phyloP scores from a whole-genome alignment of 2,888 invertebrate genomes.

The Drosophila tanythrix region DNA sequence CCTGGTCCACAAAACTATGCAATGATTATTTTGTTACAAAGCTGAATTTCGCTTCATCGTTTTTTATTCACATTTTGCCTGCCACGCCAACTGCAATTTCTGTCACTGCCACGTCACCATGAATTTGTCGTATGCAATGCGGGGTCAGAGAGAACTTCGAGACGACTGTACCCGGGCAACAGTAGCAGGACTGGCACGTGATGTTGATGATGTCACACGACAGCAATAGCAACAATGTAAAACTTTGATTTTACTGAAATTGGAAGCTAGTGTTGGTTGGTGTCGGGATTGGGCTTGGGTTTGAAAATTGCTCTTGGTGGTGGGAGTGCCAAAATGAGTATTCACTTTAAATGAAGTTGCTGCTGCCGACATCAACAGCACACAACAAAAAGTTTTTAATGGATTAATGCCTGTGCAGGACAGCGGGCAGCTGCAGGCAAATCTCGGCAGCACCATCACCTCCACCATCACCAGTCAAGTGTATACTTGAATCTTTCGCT shows the following conservation, averaged over 20 bases:
- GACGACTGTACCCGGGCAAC: conserved; percentile 47
- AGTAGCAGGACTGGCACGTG: conserved; percentile 47
- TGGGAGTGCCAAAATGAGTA: conserved; percentile 37
- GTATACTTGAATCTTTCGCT: conserved; percentile 29
- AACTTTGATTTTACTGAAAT: conserved; percentile 41
- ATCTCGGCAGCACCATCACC: conserved; percentile 22
- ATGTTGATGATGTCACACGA: conserved; percentile 58
- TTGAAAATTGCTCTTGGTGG: conserved; percentile 1
- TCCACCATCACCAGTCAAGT: conserved; percentile 35
- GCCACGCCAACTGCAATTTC: conserved; percentile 66
- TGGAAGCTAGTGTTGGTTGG: not conserved
- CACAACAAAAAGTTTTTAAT: conserved; percentile 65
- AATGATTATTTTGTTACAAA: conserved; percentile 63
- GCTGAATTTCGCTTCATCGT: conserved; percentile 9
- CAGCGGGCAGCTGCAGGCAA: conserved; percentile 38
- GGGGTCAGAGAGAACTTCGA: conserved; percentile 19
- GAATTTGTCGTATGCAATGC: conserved; percentile 30
- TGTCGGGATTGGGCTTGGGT: not conserved
- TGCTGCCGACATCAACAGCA: conserved; percentile 22
- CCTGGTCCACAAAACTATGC: conserved; percentile 45
- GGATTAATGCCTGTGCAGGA: conserved; percentile 56
- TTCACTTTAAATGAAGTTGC: conserved; percentile 65
- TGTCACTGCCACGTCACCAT: conserved; percentile 56
- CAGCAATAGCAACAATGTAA: conserved; percentile 45
- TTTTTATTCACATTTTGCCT: conserved; percentile 7